These are phyloP conservation scores for Gisinianus flammeolus DNA, from an alignment of 2,888 invertebrate genomes.

Conservation along the genomic window DNA sequence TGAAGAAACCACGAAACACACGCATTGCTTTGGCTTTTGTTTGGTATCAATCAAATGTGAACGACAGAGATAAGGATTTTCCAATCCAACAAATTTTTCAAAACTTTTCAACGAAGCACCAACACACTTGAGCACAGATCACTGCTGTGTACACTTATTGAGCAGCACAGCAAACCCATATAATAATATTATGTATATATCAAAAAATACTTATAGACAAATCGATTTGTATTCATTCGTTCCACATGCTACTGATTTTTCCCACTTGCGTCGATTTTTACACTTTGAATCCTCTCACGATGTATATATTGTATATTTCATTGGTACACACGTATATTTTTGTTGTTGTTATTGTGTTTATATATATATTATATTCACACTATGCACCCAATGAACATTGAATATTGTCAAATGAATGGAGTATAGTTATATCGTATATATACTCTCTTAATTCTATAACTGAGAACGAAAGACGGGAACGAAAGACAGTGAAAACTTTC, in stretches of 20 bases:
- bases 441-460: not conserved
- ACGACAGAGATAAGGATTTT: constrained; percentile 38
- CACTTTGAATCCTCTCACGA: not conserved
- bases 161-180: not conserved
- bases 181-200: not conserved
- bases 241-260: not conserved
- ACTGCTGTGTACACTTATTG: not conserved
- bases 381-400: not conserved
- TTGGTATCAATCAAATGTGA: constrained; percentile 38
- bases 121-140: not conserved
- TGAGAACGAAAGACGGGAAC: constrained; percentile 1
- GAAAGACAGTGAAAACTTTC: constrained; percentile 22
- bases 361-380: not conserved
- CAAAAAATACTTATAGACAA: not conserved
- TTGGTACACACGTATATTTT: no score
- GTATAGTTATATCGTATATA: not conserved
- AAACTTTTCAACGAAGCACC: not conserved
- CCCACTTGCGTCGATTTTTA: not conserved
- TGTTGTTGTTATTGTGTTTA: no score
- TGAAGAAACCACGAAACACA: constrained; percentile 46
- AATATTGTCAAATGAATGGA: not conserved
- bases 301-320: not conserved
- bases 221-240: constrained; percentile 19
- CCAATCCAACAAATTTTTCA: constrained; percentile 36
- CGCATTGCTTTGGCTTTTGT: constrained; percentile 1